Percentiles rank a stretch among this genome's conserved stretches.
Conservation (phyloP, 2,888 invertebrate species). For the Drosophila meridionalis region DNA sequence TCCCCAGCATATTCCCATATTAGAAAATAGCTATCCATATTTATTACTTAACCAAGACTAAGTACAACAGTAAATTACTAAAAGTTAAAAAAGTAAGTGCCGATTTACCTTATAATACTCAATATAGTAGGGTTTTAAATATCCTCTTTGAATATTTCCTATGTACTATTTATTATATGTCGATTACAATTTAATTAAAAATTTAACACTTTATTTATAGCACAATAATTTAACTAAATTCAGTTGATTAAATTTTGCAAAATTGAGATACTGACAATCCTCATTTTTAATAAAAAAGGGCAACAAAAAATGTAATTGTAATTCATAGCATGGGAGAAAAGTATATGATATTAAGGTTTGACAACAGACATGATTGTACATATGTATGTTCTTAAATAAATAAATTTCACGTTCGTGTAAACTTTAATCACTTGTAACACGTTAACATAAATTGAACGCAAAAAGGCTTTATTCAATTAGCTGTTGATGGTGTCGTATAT, state of each 20-base stretch:
- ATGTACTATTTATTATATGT: no score
- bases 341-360: neutral
- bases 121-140: neutral
- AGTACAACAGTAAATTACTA: neutral
- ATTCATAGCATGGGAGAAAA: neutral
- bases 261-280: neutral
- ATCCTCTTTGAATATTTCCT: neutral
- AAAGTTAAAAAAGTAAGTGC: neutral
- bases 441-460: constrained; percentile 4
- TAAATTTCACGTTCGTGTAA: neutral
- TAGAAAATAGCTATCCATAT: neutral
- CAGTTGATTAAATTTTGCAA: no score
- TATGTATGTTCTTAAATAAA: neutral
- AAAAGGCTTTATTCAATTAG: constrained; percentile 7
- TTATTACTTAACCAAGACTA: neutral
- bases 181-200: no score
- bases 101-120: neutral
- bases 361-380: neutral
- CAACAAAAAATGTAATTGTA: neutral
- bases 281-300: neutral
- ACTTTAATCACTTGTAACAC: neutral
- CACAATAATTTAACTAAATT: no score
- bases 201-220: no score
- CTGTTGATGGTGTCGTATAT: neutral
- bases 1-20: neutral